A percentile compares a stretch with the other conserved stretches of the same genome.
These are phyloP conservation scores for Kryptopterus vitreolus DNA, from an alignment of 2,797 vertebrate genomes.

Conservation along the genomic window DNA sequence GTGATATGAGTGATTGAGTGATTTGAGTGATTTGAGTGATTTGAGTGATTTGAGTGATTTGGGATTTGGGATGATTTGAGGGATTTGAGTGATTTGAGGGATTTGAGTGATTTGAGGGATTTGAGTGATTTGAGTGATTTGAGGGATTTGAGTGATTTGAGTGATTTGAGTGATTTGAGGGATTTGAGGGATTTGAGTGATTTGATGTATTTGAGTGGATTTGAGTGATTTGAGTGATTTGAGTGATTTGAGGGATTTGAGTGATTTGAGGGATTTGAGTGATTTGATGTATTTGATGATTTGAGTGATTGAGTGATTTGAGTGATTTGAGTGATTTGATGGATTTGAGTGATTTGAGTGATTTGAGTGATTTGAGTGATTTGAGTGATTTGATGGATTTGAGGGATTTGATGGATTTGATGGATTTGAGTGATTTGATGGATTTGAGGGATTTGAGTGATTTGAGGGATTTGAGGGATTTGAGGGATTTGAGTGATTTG, in stretches of 20 bases:
- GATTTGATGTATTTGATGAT: neutral
- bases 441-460: neutral
- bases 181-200: neutral
- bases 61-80: too few species aligned
- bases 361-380: neutral
- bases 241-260: neutral
- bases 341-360: neutral
- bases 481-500: neutral
- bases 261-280: neutral
- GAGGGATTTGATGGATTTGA: neutral
- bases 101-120: too few species aligned
- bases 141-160: neutral
- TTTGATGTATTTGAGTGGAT: neutral
- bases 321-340: neutral
- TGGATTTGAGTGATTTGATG: neutral
- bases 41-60: neutral
- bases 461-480: too few species aligned
- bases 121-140: neutral
- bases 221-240: neutral
- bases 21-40: neutral
- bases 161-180: too few species aligned
- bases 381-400: neutral
- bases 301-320: neutral
- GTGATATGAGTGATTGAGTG: neutral
- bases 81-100: neutral